Evolutionary conservation across 2,113 vertebrate genomes (phyloP), one percentile per base, ranked within the genome.

Genomic region (Lagenorhynchus albirostris): DNA sequence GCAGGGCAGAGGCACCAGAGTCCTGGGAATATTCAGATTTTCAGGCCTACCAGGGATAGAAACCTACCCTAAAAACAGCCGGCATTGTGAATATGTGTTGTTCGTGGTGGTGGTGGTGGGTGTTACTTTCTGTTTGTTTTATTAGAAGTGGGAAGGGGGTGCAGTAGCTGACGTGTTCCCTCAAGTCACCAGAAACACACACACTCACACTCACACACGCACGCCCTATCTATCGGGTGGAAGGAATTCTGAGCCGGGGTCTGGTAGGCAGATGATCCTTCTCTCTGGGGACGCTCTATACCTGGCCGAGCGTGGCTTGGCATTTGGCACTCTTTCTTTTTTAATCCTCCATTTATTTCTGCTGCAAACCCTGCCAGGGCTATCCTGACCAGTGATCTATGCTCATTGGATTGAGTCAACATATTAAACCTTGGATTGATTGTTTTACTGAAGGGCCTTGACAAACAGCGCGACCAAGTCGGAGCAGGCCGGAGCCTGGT

Each of bases 391-490:
- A 53, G 93, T 71, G 90, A 97, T 95, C 96, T 96, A 44, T 25
- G 92, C 83, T 97, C 91, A 92, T 88, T 91, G 77, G 86, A 94
- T 92, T 97, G 88, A 98, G 97, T 96, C 97, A 98, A 97, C 89
- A 97, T 96, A 97, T 98, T 98, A 97, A 98, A 96, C 93, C 96
- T 87, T 36, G 87, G 90, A 93, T 94, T 97, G 95, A 96, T 97
- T 96, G 97, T 96, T 97, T 97, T 86, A 73, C 96, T 96, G 95
- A 97, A 97, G 97, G 96, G 38, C 92, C 91, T 92, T 96, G 95
- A 98, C 98, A 98, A 97, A 97, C 76, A 97, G 94, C 81, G 73
- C 9, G 5, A 36, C 29, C 21, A 15, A 29, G 67, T 14, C 15
- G 36, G 58, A 93, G 38, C 85, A 91, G 83, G 41, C 74, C 82